Evolutionary conservation across 2,888 invertebrate species (phyloP).

Genomic region (Oasisia sp.): DNA sequence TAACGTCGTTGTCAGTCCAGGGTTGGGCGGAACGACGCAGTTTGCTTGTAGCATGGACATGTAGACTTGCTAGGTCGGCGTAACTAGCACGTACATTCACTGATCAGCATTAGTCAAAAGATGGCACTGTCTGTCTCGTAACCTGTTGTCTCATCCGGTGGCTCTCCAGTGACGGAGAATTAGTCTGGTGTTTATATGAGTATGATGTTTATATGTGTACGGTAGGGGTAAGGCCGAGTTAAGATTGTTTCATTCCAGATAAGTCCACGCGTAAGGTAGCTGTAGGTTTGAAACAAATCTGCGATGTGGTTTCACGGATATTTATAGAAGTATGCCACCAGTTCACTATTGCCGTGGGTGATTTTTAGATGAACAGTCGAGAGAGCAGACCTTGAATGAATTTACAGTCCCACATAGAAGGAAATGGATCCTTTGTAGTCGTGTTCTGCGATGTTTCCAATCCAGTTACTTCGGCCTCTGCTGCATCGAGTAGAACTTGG

Average conservation of each 20-base stretch:
- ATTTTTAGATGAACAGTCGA: background rate
- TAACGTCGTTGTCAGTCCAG: background rate
- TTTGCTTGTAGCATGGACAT: slow-evolving; percentile 4
- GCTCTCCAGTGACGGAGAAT: background rate
- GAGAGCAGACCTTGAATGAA: background rate
- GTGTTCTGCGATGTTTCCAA: background rate
- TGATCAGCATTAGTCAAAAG: background rate
- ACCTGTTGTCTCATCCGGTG: background rate
- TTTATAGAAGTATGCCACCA: background rate
- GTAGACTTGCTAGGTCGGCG: background rate
- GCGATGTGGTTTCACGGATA: background rate
- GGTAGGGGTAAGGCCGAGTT: background rate
- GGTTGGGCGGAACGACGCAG: background rate
- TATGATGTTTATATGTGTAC: background rate
- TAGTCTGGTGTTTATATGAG: background rate
- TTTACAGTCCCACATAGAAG: background rate
- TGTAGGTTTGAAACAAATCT: background rate
- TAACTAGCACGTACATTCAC: background rate
- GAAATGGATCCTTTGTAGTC: background rate
- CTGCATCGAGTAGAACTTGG: background rate
- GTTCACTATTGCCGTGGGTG: background rate
- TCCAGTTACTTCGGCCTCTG: background rate
- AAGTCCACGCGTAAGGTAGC: background rate
- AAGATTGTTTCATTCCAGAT: background rate
- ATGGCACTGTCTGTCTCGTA: background rate